Base-by-base conservation (phyloP, 2,113 vertebrate genomes). In the Platycercus adscitus region DNA sequence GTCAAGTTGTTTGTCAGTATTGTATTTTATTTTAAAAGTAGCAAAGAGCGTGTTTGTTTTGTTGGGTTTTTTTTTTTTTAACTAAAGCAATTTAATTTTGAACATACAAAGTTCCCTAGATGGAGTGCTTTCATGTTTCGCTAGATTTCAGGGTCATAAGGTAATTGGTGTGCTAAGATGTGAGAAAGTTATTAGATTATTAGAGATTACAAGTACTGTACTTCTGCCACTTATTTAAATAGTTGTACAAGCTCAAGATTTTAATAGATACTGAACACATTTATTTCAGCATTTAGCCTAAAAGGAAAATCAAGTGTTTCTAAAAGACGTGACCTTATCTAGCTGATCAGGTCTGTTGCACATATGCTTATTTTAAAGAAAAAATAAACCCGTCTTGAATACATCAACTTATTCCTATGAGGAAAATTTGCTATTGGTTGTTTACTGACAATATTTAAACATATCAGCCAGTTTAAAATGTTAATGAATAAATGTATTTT, bases 1-100 rank as follows among this genome's bases (percentile, higher is more conserved):
- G 41, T 86, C 61, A 95, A 96, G 65, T 60, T 96, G 44, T 91
- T 96, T 84, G 81, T 95, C 33, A 82, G 72, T 94, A 87, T 53
- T 95, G 31, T 64, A 86, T 10, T 46, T 95, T 37, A 60, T 89
- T 96, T 96, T 95, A 85, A 46, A 95, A 95, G 15, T 75, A 55
- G 3, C 33, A 88, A 95, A 75, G 71, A 82, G 23, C 5, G 4
- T 13, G 15, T 56, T 39, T 21, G 1, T 7, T 5, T 31, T 28
- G 7, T 8, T 19, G 23, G 20, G 5, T 3, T 26, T 70, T 43
- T 43, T 43, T 43, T 43, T 61, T 66, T 81, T 82, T 73, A 78
- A 95, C 11, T 76, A 29, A 90, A 86, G 29, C 19, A 89, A 78
- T 86, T 81, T 9, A 50, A 95, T 91, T 96, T 91, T 96, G 23